Conservation (phyloP, 1,140 invertebrate species). For the Helicoverpa armigera region DNA sequence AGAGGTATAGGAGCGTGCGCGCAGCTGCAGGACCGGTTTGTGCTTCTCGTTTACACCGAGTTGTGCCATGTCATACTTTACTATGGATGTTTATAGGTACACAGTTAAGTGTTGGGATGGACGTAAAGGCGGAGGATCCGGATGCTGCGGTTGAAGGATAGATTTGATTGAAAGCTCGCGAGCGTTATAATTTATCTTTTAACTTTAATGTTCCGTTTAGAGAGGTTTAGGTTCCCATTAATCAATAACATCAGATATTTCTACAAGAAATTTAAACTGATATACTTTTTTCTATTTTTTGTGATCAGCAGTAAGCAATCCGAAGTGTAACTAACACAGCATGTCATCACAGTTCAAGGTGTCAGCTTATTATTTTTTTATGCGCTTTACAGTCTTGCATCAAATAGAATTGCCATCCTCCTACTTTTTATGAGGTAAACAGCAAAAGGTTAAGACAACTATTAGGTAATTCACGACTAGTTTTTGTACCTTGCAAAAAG, state of each 20-base stretch:
- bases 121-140: slow-evolving; percentile 29
- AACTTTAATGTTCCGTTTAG: neutral
- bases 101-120: slow-evolving; percentile 39
- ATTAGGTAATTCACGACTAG: slow-evolving; percentile 11
- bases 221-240: neutral
- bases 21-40: slow-evolving; percentile 79
- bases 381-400: neutral
- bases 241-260: too few relatives aligned
- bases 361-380: neutral
- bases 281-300: neutral
- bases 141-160: slow-evolving; percentile 29
- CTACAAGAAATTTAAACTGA: neutral
- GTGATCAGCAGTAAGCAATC: neutral
- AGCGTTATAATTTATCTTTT: slow-evolving; percentile 5
- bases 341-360: slow-evolving; percentile 12
- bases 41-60: slow-evolving; percentile 64
- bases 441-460: slow-evolving; percentile 7
- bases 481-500: slow-evolving; percentile 4
- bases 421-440: neutral
- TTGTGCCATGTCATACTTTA: slow-evolving; percentile 57
- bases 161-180: slow-evolving; percentile 19
- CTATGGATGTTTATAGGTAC: slow-evolving; percentile 39
- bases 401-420: neutral
- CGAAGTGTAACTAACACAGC: slow-evolving; percentile 36
- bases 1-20: slow-evolving; percentile 62